phyloP scores from a whole-genome alignment of 1,140 invertebrate genomes.

The Eupeodes corollae region DNA sequence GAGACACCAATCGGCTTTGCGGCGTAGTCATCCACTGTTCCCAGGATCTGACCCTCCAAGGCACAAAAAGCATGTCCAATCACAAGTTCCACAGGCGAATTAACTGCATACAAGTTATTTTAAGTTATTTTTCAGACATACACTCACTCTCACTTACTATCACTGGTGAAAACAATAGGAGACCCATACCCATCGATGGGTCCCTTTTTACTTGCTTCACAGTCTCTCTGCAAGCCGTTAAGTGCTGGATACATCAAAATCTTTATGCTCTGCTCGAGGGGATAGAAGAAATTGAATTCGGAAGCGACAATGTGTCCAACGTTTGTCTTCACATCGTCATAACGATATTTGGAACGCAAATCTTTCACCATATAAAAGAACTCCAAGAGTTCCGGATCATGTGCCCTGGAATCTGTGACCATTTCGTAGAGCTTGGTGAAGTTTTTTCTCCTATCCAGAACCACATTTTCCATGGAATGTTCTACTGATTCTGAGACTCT shows the following conservation, averaged over 20 bases:
- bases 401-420: slow-evolving; percentile 52
- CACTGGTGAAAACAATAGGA: slow-evolving; percentile 75
- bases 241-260: slow-evolving; percentile 63
- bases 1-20: slow-evolving; percentile 38
- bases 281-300: slow-evolving; percentile 63
- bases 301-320: slow-evolving; percentile 71
- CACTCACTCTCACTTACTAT: slow-evolving; percentile 47
- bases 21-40: slow-evolving; percentile 54
- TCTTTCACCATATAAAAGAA: slow-evolving; percentile 64
- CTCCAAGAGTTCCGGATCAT: slow-evolving; percentile 62
- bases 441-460: slow-evolving; percentile 38
- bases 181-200: slow-evolving; percentile 41
- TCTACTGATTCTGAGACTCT: neutral
- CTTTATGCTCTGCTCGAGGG: slow-evolving; percentile 72
- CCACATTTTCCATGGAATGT: slow-evolving; percentile 20
- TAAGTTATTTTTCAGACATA: too few relatives aligned
- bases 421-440: slow-evolving; percentile 56
- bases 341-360: slow-evolving; percentile 46
- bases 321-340: slow-evolving; percentile 60
- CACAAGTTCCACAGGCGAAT: slow-evolving; percentile 74
- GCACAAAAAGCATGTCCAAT: slow-evolving; percentile 77
- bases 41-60: slow-evolving; percentile 56
- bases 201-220: slow-evolving; percentile 20
- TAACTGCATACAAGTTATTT: too few relatives aligned
- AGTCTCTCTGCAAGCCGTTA: slow-evolving; percentile 39